Evolutionary conservation across 2,797 vertebrate species (phyloP), one percentile per base, ranked within the genome.

Genomic region (Lemur catta): DNA sequence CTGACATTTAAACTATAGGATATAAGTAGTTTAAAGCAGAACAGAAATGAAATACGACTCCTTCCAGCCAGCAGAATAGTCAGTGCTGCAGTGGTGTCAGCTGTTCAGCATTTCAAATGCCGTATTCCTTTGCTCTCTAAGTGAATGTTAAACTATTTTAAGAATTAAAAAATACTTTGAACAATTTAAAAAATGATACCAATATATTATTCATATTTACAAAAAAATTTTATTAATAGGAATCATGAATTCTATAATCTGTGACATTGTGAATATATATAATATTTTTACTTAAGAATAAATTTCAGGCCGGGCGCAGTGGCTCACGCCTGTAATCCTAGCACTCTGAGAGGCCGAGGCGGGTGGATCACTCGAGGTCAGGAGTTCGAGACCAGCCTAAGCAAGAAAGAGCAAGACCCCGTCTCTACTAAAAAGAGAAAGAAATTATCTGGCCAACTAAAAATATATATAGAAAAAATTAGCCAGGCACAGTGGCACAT

Each of bases 201-300:
- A n/a, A 89, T 91, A 59, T 93, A 61, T 76, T 91, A 35, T 85
- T 92, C 63, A 50, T 86, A 74, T 90, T 93, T 92, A 72, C 18
- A 87, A 90, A 55, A 69, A 48, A 24, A 92, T 75, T 84, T 72
- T 48, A 65, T 76, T 57, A 35, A 13, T 75, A 89, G 72, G 88
- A 94, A 71, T 92, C 33, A 89, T 35, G 26, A 69, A 33, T 94
- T 14, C 6, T 92, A 0, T 74, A 85, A 55, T 82, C 48, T 8
- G 46, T 55, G 13, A 52, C 24, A 75, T 22, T 69, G 67, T 84
- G 35, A 89, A 28, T 92, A 43, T 71, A n/a, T 74, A 1, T 95
- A 89, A 80, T 17, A 65, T 61, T 94, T 78, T 38, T 2, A 69
- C 22, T 59, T 86, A 94, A 72, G 35, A 75, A 69, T 52, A 71